phyloP scores from a whole-genome alignment of 2,797 vertebrate species.

The Sardinella longiceps region DNA sequence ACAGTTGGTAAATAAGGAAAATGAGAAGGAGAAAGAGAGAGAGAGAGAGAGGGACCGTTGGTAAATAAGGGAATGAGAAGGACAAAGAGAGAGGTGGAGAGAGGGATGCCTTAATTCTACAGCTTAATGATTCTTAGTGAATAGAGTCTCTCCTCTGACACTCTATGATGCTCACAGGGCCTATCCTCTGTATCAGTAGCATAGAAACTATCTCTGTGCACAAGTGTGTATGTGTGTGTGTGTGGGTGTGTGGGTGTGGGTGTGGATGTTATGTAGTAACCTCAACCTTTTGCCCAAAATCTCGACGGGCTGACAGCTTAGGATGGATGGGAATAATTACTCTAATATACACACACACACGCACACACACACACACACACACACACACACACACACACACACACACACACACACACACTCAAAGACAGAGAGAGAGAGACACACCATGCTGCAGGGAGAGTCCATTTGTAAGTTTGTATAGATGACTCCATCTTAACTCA shows the following conservation, averaged over 20 bases:
- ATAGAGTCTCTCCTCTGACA: too few relatives aligned
- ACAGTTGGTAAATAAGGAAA: not conserved
- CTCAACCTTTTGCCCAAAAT: not conserved
- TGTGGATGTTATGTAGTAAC: not conserved
- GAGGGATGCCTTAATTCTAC: too few relatives aligned
- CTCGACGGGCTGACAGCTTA: not conserved
- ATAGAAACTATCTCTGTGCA: too few relatives aligned
- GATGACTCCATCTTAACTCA: not conserved
- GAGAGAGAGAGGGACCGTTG: too few relatives aligned
- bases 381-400: not conserved
- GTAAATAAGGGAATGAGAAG: too few relatives aligned
- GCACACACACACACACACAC: not conserved
- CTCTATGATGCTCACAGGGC: too few relatives aligned
- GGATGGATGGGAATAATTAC: conserved; percentile 3
- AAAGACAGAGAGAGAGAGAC: not conserved
- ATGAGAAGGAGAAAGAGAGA: too few relatives aligned
- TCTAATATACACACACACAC: not conserved
- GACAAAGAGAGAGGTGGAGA: too few relatives aligned
- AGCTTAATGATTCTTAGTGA: too few relatives aligned
- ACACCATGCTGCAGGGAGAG: not conserved
- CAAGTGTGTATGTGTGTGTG: not conserved
- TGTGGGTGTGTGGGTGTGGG: not conserved
- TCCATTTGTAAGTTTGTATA: not conserved
- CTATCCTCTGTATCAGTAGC: too few relatives aligned
- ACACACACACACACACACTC: conserved; percentile 3